These are phyloP conservation scores for Eptatretus burgeri DNA, from an alignment of 2,113 vertebrate genomes.

Conservation along the genomic window DNA sequence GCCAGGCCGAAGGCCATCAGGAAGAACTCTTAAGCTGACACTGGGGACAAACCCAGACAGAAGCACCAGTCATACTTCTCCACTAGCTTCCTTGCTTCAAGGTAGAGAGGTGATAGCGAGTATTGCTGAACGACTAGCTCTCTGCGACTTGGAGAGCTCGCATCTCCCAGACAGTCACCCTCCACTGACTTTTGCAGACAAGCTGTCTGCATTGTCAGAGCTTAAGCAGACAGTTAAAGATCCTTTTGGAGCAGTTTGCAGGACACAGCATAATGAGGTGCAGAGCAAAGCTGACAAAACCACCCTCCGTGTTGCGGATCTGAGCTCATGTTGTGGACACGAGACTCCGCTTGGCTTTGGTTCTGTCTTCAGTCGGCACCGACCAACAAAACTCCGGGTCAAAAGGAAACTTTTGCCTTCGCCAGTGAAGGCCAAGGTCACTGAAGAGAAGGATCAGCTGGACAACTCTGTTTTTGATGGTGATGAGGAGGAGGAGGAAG, in stretches of 20 bases:
- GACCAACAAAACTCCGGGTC: not conserved
- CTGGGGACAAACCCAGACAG: too few relatives aligned
- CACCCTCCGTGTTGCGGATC: not conserved
- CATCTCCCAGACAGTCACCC: not conserved
- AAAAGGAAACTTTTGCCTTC: slow-evolving; percentile 3
- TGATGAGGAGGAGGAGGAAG: too few relatives aligned
- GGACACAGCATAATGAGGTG: not conserved
- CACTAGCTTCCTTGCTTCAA: not conserved
- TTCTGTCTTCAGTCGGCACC: not conserved
- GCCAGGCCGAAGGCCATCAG: too few relatives aligned
- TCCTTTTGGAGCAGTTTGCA: not conserved
- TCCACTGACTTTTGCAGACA: not conserved
- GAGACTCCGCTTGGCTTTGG: not conserved
- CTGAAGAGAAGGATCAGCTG: not conserved
- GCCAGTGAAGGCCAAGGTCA: not conserved
- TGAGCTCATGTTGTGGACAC: not conserved
- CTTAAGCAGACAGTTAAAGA: not conserved
- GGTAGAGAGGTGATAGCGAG: not conserved
- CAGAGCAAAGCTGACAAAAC: not conserved
- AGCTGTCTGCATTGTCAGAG: slow-evolving; percentile 1
- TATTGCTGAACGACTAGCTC: not conserved
- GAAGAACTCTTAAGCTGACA: too few relatives aligned
- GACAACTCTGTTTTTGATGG: too few relatives aligned
- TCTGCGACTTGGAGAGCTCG: slow-evolving; percentile 3
- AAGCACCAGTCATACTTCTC: not conserved